These are phyloP conservation scores for Pentalonia nigronervosa DNA, from an alignment of 1,140 invertebrate genomes.

Conservation along the genomic window DNA sequence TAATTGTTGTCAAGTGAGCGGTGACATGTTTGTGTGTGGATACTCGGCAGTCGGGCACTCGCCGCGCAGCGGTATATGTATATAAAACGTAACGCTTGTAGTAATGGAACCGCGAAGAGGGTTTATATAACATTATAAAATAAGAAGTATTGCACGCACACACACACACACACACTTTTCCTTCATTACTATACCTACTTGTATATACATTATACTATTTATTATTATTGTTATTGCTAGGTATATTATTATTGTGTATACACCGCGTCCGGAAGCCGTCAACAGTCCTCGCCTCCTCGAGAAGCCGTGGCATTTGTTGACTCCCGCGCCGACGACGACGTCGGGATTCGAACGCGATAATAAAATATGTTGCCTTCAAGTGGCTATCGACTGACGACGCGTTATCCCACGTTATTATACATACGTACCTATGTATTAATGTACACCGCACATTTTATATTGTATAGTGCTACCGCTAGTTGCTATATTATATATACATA, in stretches of 20 bases:
- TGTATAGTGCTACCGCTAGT: neutral
- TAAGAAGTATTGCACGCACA: neutral
- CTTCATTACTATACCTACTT: slow-evolving; percentile 14
- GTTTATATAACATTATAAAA: neutral
- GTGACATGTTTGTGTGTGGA: slow-evolving; percentile 5
- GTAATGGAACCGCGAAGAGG: slow-evolving; percentile 29
- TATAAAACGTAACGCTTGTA: neutral
- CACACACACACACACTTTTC: neutral
- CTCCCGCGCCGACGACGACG: slow-evolving; percentile 8
- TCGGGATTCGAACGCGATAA: slow-evolving; percentile 14
- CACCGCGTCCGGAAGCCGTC: slow-evolving; percentile 45
- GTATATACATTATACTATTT: neutral
- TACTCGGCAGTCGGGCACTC: neutral
- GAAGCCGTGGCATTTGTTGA: neutral
- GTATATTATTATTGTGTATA: neutral
- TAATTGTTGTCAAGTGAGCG: slow-evolving; percentile 39
- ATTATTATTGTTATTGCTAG: neutral
- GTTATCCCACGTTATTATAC: slow-evolving; percentile 34
- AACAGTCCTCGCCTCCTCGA: slow-evolving; percentile 20
- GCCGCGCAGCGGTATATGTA: neutral
- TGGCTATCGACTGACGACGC: slow-evolving; percentile 51
- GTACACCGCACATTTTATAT: neutral
- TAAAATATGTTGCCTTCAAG: slow-evolving; percentile 45
- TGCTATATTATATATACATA: neutral
- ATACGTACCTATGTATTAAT: neutral